Evolutionary conservation across 1,140 invertebrate species (phyloP).

Genomic region (Zeugodacus cucurbitae): DNA sequence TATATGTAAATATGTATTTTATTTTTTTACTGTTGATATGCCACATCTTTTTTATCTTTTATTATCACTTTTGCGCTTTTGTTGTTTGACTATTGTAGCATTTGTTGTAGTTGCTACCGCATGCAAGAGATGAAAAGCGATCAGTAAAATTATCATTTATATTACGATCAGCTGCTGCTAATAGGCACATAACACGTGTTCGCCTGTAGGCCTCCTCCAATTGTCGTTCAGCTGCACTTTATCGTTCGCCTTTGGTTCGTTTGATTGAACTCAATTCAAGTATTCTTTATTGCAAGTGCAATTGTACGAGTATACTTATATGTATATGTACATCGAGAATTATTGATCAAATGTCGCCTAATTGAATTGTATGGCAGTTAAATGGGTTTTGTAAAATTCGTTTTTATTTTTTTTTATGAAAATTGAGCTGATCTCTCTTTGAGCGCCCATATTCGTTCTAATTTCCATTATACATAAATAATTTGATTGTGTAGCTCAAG

Average conservation of each 20-base stretch:
- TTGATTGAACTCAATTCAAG: slow-evolving; percentile 10
- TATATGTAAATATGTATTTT: not conserved
- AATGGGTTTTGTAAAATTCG: not conserved
- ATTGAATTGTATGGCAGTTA: not conserved
- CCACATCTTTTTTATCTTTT: not conserved
- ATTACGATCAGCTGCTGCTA: not conserved
- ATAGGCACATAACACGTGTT: not conserved
- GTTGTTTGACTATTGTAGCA: no score
- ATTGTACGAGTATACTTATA: no score
- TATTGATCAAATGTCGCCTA: not conserved
- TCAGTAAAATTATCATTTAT: no score
- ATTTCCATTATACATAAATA: not conserved
- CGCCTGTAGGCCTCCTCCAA: not conserved
- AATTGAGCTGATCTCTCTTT: not conserved
- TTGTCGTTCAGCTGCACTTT: not conserved
- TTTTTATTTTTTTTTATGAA: not conserved
- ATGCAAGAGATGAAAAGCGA: no score
- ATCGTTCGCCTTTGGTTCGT: not conserved
- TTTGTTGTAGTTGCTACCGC: no score
- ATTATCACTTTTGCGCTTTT: not conserved
- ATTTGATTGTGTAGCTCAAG: not conserved
- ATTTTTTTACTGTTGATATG: not conserved
- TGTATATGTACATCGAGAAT: not conserved
- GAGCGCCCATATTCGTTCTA: not conserved
- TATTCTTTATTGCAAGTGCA: not conserved